phyloP scores from a whole-genome alignment of 2,113 vertebrate genomes.

The Pteropus alecto region DNA sequence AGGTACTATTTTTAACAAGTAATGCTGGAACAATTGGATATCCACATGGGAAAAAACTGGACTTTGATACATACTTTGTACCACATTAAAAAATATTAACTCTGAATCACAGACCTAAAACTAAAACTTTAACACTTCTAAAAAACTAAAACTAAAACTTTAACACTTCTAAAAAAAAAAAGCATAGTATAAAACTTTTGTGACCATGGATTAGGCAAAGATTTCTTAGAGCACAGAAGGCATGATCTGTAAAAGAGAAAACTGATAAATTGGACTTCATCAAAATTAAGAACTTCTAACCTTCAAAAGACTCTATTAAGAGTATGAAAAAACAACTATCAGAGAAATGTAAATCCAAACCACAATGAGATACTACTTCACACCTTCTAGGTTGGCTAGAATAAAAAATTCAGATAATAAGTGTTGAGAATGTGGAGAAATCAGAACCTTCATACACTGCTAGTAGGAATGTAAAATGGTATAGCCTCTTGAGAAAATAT shows the following conservation, averaged over 20 bases:
- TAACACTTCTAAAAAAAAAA: not conserved
- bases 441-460: not conserved
- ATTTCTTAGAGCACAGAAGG: not conserved
- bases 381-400: not conserved
- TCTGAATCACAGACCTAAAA: not conserved
- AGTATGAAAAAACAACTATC: not conserved
- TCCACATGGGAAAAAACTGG: not conserved
- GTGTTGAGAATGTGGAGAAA: slow-evolving; percentile 9
- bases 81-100: slow-evolving; percentile 1
- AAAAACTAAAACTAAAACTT: not conserved
- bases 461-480: not conserved
- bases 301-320: not conserved
- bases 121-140: not conserved
- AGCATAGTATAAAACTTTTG: slow-evolving; percentile 13
- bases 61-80: not conserved
- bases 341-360: not conserved
- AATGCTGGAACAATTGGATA: not conserved
- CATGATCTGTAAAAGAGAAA: not conserved
- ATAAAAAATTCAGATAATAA: not conserved
- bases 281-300: not conserved
- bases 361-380: not conserved
- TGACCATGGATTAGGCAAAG: not conserved
- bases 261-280: not conserved
- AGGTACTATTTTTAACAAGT: not conserved
- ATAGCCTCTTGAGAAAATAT: not conserved